A percentile compares a stretch with the other conserved stretches of the same genome.
These are phyloP conservation scores for Melanerpes formicivorus DNA, from an alignment of 2,113 vertebrate species.

Conservation along the genomic window DNA sequence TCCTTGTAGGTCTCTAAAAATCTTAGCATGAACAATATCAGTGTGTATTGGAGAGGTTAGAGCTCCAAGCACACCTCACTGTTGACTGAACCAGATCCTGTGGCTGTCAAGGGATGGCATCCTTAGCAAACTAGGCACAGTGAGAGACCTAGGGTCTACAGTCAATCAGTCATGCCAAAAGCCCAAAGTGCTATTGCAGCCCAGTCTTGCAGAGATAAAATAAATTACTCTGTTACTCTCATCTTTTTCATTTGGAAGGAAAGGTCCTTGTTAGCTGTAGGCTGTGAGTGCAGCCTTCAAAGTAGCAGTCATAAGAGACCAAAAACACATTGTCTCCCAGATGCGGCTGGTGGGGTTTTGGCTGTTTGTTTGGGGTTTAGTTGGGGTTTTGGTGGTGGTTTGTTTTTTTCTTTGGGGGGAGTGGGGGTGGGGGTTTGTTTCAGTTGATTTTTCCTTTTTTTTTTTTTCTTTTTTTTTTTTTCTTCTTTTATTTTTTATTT, in stretches of 20 bases:
- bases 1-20: background rate
- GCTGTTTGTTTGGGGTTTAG: background rate
- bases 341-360: background rate
- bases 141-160: background rate
- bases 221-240: background rate
- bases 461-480: background rate
- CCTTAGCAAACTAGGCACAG: constrained; percentile 3
- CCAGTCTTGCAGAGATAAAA: background rate
- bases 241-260: background rate
- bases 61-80: background rate
- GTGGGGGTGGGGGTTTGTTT: too few relatives aligned
- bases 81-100: background rate
- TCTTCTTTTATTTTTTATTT: background rate
- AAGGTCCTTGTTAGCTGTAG: constrained; percentile 1
- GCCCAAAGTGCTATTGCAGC: background rate
- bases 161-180: background rate
- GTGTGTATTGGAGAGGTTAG: background rate
- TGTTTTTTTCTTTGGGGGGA: too few relatives aligned
- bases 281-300: background rate
- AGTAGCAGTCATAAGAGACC: background rate
- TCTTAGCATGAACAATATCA: background rate
- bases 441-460: background rate
- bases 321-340: background rate
- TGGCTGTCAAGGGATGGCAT: background rate
- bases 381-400: background rate